These are phyloP conservation scores for Caenorhabditis panamensis DNA, from an alignment of 2,888 invertebrate species.

Conservation along the genomic window DNA sequence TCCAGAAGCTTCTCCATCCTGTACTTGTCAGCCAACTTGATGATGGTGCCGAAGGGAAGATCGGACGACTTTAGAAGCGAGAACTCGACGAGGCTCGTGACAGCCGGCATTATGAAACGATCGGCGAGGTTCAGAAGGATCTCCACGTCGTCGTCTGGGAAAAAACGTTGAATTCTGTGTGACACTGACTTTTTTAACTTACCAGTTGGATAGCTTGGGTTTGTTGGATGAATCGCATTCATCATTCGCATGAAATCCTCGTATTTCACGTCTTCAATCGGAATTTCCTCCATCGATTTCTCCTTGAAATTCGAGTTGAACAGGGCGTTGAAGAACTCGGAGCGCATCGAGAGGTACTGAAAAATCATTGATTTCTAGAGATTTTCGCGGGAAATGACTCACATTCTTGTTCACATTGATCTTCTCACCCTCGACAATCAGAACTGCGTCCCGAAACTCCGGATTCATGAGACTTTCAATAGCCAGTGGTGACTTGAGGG, in stretches of 20 bases:
- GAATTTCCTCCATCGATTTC: constrained; percentile 13
- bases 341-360: constrained; percentile 6
- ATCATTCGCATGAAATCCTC: constrained; percentile 4
- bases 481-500: too few relatives aligned
- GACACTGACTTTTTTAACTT: not conserved
- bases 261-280: constrained; percentile 15
- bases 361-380: too few relatives aligned
- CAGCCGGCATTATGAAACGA: not conserved
- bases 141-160: not conserved
- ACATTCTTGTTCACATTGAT: not conserved
- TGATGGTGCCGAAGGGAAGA: not conserved
- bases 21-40: not conserved
- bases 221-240: not conserved
- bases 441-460: not conserved
- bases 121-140: not conserved
- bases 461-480: too few relatives aligned
- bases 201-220: not conserved
- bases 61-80: not conserved
- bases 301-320: constrained; percentile 22
- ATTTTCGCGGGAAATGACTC: not conserved
- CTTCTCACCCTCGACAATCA: not conserved
- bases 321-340: constrained; percentile 9
- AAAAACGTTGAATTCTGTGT: not conserved
- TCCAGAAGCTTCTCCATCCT: not conserved
- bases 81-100: not conserved